Evolutionary conservation across 2,113 vertebrate species (phyloP), one percentile per base, ranked within the genome.

Genomic region (Hiodon alosoides): DNA sequence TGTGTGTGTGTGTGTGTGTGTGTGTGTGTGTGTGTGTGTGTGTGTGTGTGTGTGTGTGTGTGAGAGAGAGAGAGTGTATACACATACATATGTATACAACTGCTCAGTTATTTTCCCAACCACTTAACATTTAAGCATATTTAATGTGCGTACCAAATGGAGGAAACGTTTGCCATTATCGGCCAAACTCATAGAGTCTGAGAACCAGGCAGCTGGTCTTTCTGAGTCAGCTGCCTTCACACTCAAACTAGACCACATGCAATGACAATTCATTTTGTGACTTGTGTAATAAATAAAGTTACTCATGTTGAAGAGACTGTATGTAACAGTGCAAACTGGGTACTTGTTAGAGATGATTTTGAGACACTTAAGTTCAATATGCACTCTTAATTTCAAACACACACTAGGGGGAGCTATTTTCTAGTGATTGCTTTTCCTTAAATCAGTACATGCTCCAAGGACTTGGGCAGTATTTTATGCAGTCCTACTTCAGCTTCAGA

Each of bases 251-350:
- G 16, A 65, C 10, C 31, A 66, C 31, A 66, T 66, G 64, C 64
- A 66, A 47, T 66, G 31, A 66, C 64, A 66, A 66, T 66, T 47
- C 16, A 66, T 47, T 66, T 47, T 10, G 7, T 48, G 11, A 66
- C 64, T 16, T 13, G 48, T 66, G 46, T 66, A 17, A 66, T 66
- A 17, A 66, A 66, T 47, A 66, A 66, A 66, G 64, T 66, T 47
- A 66, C 8, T 47, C 48, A 47, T 66, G 64, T 66, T 66, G 64
- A 47, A 11, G 61, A 66, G 64, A 66, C 17, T 47, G n/a, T n/a
- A 47, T 66, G 64, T 66, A 48, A 11, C 64, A 66, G 64, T 48
- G 31, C 1, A 11, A 66, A 47, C 48, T 66, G 3, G 48, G 64
- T 46, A 66, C 64, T 11, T 66, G 64, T 17, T 47, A 66, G 61